Percentiles rank a stretch among this genome's conserved stretches.
phyloP scores from a whole-genome alignment of 2,797 vertebrate species.

The Sebastes goodei region DNA sequence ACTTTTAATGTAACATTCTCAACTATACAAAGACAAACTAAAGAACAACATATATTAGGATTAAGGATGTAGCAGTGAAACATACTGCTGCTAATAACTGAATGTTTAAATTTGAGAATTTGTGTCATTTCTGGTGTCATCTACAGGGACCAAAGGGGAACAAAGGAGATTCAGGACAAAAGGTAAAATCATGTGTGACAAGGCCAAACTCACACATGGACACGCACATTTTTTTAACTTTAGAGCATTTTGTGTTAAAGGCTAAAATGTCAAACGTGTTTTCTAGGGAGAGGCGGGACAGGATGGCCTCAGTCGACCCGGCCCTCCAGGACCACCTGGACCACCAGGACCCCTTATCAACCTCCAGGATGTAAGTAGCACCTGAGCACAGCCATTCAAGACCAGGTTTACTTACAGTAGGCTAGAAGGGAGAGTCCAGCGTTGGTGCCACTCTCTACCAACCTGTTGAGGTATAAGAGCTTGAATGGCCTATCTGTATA shows the following conservation, averaged over 20 bases:
- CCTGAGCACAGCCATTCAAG: neutral
- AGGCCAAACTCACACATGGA: neutral
- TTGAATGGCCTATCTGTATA: neutral
- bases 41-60: no score
- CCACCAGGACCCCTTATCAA: slow-evolving; percentile 84
- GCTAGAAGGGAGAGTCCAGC: neutral
- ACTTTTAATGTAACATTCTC: neutral
- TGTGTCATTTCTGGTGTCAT: slow-evolving; percentile 20
- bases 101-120: neutral
- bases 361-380: slow-evolving; percentile 82
- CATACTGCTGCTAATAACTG: neutral
- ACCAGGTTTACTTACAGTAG: neutral
- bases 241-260: neutral
- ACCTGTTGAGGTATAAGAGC: neutral
- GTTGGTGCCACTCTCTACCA: neutral
- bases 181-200: slow-evolving; percentile 76
- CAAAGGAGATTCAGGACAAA: slow-evolving; percentile 87
- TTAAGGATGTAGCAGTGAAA: neutral
- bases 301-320: slow-evolving; percentile 82
- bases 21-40: neutral
- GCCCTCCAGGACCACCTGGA: slow-evolving; percentile 90
- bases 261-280: neutral
- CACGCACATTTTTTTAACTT: accelerated
- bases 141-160: slow-evolving; percentile 88
- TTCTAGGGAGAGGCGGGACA: slow-evolving; percentile 88